These are phyloP conservation scores for Hecatera dysodea DNA, from an alignment of 2,888 invertebrate genomes.

Conservation along the genomic window DNA sequence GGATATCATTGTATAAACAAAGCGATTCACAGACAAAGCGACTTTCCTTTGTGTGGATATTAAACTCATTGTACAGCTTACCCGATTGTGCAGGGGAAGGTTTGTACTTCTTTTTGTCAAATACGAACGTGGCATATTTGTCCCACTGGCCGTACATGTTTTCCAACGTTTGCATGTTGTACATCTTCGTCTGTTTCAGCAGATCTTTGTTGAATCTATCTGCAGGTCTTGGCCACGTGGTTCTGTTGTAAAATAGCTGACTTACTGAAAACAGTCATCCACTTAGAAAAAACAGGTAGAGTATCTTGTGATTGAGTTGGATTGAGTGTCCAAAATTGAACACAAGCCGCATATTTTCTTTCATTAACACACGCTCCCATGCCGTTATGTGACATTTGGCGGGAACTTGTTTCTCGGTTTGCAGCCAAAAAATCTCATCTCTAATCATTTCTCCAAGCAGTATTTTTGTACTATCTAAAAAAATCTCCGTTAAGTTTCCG, in stretches of 20 bases:
- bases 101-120: conserved; percentile 49
- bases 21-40: background rate
- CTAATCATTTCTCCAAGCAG: no score
- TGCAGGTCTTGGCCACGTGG: conserved; percentile 38
- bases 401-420: no score
- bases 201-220: conserved; percentile 38
- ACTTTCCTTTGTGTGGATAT: background rate
- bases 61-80: conserved; percentile 42
- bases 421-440: no score
- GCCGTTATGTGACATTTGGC: no score
- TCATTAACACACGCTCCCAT: no score
- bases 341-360: background rate
- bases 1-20: background rate
- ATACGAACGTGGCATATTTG: conserved; percentile 52
- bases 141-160: conserved; percentile 58
- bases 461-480: no score
- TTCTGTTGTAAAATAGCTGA: conserved; percentile 44
- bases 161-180: conserved; percentile 30
- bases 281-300: background rate
- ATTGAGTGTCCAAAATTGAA: background rate
- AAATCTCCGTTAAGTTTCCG: no score
- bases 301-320: background rate
- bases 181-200: conserved; percentile 50
- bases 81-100: conserved; percentile 72
- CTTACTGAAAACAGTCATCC: conserved; percentile 44